These are phyloP conservation scores for Falco berigora DNA, from an alignment of 2,797 vertebrate genomes.

Conservation along the genomic window DNA sequence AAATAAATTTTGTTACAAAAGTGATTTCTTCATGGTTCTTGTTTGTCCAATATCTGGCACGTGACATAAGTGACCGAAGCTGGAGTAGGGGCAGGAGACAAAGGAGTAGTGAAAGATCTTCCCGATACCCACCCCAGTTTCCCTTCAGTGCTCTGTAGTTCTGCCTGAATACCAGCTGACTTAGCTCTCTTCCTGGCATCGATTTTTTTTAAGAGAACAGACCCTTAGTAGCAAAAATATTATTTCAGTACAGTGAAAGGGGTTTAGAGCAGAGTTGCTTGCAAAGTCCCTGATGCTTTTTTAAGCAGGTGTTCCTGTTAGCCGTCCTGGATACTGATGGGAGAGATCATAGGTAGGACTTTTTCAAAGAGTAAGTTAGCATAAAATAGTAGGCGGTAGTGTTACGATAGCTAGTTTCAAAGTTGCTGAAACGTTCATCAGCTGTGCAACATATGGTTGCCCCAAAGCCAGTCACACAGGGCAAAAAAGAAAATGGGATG, in stretches of 20 bases:
- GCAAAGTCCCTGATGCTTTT: not conserved
- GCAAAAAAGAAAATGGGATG: not conserved
- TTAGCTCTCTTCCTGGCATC: not conserved
- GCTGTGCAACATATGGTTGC: not conserved
- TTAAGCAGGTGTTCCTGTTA: not conserved
- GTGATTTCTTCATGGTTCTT: not conserved
- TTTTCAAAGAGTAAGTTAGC: not conserved
- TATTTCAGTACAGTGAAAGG: not conserved
- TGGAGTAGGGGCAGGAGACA: not conserved
- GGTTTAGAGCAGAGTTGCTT: not conserved
- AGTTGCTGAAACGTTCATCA: not conserved
- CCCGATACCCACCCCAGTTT: not conserved
- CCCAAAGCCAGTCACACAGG: not conserved
- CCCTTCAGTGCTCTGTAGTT: not conserved
- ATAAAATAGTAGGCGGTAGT: not conserved
- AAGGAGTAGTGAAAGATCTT: not conserved
- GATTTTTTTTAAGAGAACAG: not conserved
- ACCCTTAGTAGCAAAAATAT: not conserved
- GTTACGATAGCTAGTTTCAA: not conserved
- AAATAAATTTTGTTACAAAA: conserved; percentile 87
- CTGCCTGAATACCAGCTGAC: not conserved
- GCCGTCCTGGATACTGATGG: not conserved
- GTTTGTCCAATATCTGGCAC: not conserved
- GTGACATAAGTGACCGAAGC: not conserved
- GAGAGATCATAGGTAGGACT: not conserved